Base-by-base conservation (phyloP, 2,888 invertebrate species). In the Theodoxus fluviatilis region DNA sequence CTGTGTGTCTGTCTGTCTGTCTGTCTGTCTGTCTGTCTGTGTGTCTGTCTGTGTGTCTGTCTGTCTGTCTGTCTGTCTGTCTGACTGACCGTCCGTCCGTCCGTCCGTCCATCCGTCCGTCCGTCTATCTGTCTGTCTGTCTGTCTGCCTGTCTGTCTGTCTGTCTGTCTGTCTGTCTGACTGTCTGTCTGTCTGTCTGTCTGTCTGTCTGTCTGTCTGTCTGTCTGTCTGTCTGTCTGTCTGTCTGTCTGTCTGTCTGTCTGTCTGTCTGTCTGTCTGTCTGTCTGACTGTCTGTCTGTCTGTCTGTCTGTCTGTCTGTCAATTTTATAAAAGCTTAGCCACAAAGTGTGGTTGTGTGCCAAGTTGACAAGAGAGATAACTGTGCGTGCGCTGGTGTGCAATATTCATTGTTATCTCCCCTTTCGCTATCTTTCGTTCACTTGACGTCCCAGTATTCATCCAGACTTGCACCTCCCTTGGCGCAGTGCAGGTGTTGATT, bases 1-100 rank as follows among this genome's bases (percentile, higher is more conserved):
- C n/a, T 67, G 33, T 67, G 33, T 33, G 15, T 52, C 3, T 52
- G 18, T 67, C 3, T 67, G 2, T 67, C 4, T 67, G 49, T 55
- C n/a, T 37, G 49, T 67, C 3, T 67, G 22, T 49, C 9, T 33
- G 7, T 67, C 3, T 55, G 15, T 43, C 2, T 25, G 28, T 40
- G 6, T 25, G 28, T 28, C 6, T 49, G 49, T 47, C 12, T 33
- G 35, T 67, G n/a, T 67, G 6, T 49, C 6, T 57, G 18, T 43
- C 2, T 57, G 40, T 18, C 1, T 38, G 9, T 59, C 6, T 22
- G 38, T 40, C 22, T 2, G 52, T 52, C 22, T 2, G 52, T 52
- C 22, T 2, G n/a, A 1, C 22, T 52, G 9, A 25, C 22, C n/a
- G 15, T 18, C 7, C n/a, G 9, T 52, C 6, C 25, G 52, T 3